These are phyloP conservation scores for Hipparchia semele DNA, from an alignment of 2,888 invertebrate genomes.

Conservation along the genomic window DNA sequence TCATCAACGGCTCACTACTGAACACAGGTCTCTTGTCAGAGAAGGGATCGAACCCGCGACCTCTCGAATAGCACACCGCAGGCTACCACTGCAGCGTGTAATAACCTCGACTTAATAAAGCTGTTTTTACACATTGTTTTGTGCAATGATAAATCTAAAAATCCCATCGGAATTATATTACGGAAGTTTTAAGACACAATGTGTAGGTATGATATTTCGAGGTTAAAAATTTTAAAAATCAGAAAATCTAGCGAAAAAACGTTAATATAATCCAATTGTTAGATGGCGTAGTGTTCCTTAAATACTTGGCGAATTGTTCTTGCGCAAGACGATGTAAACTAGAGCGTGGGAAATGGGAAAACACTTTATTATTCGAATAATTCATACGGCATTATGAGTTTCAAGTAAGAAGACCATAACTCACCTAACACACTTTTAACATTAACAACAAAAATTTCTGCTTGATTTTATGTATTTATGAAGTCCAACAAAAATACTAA, in stretches of 20 bases:
- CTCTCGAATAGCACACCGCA: too few species aligned
- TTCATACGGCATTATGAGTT: not conserved
- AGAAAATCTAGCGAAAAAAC: not conserved
- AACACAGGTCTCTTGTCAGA: too few species aligned
- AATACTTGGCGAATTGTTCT: not conserved
- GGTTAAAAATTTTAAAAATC: not conserved
- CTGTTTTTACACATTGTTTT: too few species aligned
- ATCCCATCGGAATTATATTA: too few species aligned
- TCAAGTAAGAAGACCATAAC: not conserved
- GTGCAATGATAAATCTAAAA: too few species aligned
- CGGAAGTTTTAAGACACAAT: too few species aligned
- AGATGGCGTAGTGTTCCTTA: not conserved
- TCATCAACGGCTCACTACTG: too few species aligned
- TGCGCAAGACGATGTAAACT: conserved; percentile 6
- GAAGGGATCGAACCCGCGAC: too few species aligned
- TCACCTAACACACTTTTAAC: not conserved
- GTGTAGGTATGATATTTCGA: too few species aligned
- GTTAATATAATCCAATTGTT: conserved; percentile 16
- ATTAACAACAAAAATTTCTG: not conserved
- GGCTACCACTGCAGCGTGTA: too few species aligned
- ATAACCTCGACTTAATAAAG: too few species aligned
- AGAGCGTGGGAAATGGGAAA: conserved; percentile 14
- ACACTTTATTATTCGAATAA: not conserved
- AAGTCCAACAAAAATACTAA: too few species aligned
- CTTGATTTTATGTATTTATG: not conserved